These are phyloP conservation scores for Nycticryphes semicollaris DNA, from an alignment of 2,113 vertebrate species.

Conservation along the genomic window DNA sequence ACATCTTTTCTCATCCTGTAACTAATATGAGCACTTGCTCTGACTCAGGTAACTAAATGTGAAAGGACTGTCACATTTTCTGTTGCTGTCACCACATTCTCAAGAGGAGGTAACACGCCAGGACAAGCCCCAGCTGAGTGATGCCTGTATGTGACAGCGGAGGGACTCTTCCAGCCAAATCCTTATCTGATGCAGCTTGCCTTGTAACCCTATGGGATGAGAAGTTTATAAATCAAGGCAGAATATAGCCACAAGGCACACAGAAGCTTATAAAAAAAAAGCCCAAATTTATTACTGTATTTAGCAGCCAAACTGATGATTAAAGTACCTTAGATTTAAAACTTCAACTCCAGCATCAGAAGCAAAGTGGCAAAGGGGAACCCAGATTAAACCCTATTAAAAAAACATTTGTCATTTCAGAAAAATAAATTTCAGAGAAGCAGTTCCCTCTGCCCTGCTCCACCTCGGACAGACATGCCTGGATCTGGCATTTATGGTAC, in stretches of 20 bases:
- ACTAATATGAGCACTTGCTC: neutral
- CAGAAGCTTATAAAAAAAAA: neutral
- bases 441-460: neutral
- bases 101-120: accelerated
- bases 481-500: neutral
- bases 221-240: constrained; percentile 41
- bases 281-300: constrained; percentile 14
- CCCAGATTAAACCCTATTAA: neutral
- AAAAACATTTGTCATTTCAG: neutral
- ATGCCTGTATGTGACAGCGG: neutral
- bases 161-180: neutral
- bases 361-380: neutral
- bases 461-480: neutral
- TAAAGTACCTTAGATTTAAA: constrained; percentile 49
- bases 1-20: neutral
- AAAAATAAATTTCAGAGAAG: neutral
- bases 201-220: neutral
- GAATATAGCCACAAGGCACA: neutral
- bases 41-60: neutral
- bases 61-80: neutral
- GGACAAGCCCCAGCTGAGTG: neutral
- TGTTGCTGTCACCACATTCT: neutral
- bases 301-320: constrained; percentile 46
- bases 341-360: neutral
- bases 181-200: neutral